Evolutionary conservation across 2,888 invertebrate species (phyloP).

Genomic region (Zaprionus obscuricornis): DNA sequence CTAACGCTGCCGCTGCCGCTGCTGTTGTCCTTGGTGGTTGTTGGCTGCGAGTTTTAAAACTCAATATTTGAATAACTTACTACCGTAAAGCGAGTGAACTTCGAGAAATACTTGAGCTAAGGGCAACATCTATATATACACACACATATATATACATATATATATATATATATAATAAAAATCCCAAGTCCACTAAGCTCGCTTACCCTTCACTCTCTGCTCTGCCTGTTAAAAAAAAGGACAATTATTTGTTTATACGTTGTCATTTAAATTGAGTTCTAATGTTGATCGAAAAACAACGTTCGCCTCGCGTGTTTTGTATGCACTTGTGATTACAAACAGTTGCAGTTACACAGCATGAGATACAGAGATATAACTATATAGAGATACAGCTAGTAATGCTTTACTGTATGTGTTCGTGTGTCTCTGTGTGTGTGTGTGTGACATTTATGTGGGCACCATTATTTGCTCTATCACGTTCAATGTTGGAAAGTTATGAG

Average conservation of each 20-base stretch:
- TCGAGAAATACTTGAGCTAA: constrained; percentile 51
- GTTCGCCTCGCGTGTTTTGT: constrained; percentile 35
- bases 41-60: constrained; percentile 66
- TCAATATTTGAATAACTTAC: constrained; percentile 79
- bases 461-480: constrained; percentile 75
- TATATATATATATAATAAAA: too few relatives aligned
- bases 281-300: constrained; percentile 71
- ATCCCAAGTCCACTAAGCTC: too few relatives aligned
- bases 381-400: constrained; percentile 7
- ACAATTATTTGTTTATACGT: constrained; percentile 82
- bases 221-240: constrained; percentile 73
- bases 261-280: constrained; percentile 83
- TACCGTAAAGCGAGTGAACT: constrained; percentile 77
- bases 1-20: constrained; percentile 2
- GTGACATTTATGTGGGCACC: constrained; percentile 72
- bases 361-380: constrained; percentile 7
- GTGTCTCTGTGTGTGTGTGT: constrained; percentile 17
- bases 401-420: background rate
- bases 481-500: constrained; percentile 68
- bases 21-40: constrained; percentile 34
- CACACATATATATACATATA: too few relatives aligned
- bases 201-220: background rate
- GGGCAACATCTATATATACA: constrained; percentile 31
- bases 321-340: constrained; percentile 59
- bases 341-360: constrained; percentile 6